Conservation (phyloP, 2,113 vertebrate genomes). For the Pygoscelis antarcticus region DNA sequence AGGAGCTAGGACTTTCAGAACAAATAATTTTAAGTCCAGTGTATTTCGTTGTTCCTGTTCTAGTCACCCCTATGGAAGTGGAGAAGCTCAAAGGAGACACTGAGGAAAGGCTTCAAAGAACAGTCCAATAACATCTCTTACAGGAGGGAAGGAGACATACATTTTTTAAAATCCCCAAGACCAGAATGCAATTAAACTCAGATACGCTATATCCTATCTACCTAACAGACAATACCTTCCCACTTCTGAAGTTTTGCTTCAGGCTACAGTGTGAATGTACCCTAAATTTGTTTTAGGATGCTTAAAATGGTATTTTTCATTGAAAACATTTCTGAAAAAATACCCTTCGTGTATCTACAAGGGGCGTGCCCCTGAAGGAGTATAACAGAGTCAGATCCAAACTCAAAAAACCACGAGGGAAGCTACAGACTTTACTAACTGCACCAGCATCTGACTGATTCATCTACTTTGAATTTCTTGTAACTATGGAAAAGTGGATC, state of each 20-base stretch:
- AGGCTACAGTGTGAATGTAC: not conserved
- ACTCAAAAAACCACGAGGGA: not conserved
- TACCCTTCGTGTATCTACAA: not conserved
- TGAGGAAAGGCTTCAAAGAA: not conserved
- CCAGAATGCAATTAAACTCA: not conserved
- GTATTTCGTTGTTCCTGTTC: not conserved
- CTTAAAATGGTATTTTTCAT: not conserved
- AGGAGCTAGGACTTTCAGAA: not conserved
- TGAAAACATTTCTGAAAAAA: not conserved
- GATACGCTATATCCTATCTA: not conserved
- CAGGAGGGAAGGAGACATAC: not conserved
- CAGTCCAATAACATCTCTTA: not conserved
- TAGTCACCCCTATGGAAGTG: not conserved
- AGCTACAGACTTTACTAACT: not conserved
- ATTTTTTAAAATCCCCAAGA: not conserved
- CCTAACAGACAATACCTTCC: not conserved
- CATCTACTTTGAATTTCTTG: not conserved
- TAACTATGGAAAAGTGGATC: not conserved
- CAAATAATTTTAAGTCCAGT: not conserved
- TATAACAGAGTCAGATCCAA: not conserved
- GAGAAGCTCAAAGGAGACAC: not conserved
- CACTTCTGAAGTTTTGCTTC: not conserved
- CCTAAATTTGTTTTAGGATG: not conserved
- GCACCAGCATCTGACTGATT: not conserved
- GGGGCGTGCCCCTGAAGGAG: not conserved